phyloP scores from a whole-genome alignment of 1,140 invertebrate species.

The Pseudomyrmex sp. region DNA sequence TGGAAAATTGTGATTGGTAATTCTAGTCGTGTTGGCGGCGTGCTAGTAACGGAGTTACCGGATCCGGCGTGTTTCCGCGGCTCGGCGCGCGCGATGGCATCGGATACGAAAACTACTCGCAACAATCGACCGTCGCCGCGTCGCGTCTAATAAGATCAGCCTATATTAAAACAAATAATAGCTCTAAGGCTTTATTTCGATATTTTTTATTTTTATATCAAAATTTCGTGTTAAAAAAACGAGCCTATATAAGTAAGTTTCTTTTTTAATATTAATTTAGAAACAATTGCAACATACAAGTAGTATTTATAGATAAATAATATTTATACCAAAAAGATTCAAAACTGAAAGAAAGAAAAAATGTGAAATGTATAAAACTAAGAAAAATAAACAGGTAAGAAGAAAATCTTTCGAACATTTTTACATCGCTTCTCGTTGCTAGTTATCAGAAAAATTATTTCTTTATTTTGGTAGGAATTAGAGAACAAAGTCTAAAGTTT shows the following conservation, averaged over 20 bases:
- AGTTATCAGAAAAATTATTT: not conserved
- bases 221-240: slow-evolving; percentile 13
- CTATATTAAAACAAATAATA: slow-evolving; percentile 41
- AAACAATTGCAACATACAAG: not conserved
- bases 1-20: slow-evolving; percentile 51
- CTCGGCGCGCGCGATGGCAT: not conserved
- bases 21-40: slow-evolving; percentile 43
- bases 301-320: not conserved
- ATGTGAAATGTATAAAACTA: not conserved
- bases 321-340: not conserved
- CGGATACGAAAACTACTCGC: slow-evolving; percentile 43
- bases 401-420: not conserved
- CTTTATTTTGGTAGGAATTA: not conserved
- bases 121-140: slow-evolving; percentile 23
- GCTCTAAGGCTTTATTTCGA: not conserved
- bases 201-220: not conserved
- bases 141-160: slow-evolving; percentile 28
- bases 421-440: not conserved
- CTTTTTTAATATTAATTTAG: not conserved
- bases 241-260: not conserved
- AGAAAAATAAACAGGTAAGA: not conserved
- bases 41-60: slow-evolving; percentile 53
- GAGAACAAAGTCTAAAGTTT: not conserved
- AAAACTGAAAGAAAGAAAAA: not conserved
- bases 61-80: slow-evolving; percentile 39